Percentiles rank a stretch among this genome's conserved stretches.
phyloP scores from a whole-genome alignment of 2,797 vertebrate genomes.

The Sarcophilus harrisii region DNA sequence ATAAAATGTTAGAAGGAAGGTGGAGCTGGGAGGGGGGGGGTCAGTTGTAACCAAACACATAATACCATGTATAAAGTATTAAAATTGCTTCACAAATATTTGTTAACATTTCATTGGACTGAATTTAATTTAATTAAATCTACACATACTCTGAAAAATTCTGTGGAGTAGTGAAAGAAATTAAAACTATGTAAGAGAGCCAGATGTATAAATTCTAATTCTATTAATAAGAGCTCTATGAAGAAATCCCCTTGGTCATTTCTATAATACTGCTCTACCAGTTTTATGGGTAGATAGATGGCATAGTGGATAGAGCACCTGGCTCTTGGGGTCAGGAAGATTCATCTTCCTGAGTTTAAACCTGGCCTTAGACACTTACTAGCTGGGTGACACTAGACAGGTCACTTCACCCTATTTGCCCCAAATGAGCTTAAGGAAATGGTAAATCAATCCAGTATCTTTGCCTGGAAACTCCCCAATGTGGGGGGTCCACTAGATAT shows the following conservation, averaged over 20 bases:
- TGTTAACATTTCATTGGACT: not conserved
- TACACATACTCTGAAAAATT: not conserved
- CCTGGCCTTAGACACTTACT: not conserved
- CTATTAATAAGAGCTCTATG: not conserved
- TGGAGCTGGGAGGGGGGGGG: fast-evolving
- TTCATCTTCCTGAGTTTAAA: not conserved
- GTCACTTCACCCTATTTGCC: not conserved
- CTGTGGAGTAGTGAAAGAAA: not conserved
- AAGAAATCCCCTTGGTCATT: not conserved
- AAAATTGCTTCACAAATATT: not conserved
- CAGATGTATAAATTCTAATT: not conserved
- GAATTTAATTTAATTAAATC: not conserved
- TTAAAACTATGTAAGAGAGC: not conserved
- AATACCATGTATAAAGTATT: not conserved
- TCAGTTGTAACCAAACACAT: not conserved
- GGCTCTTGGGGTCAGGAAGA: not conserved
- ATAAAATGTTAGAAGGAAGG: not conserved
- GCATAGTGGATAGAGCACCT: not conserved
- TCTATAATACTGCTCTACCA: not conserved
- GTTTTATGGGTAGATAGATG: not conserved
- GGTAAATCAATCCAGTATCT: not conserved
- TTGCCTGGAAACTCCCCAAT: not conserved
- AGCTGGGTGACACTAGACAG: not conserved
- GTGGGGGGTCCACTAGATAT: not conserved
- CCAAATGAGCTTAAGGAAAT: not conserved